Conservation (phyloP, 2,113 vertebrate genomes). For the Poeciliopsis prolifica region DNA sequence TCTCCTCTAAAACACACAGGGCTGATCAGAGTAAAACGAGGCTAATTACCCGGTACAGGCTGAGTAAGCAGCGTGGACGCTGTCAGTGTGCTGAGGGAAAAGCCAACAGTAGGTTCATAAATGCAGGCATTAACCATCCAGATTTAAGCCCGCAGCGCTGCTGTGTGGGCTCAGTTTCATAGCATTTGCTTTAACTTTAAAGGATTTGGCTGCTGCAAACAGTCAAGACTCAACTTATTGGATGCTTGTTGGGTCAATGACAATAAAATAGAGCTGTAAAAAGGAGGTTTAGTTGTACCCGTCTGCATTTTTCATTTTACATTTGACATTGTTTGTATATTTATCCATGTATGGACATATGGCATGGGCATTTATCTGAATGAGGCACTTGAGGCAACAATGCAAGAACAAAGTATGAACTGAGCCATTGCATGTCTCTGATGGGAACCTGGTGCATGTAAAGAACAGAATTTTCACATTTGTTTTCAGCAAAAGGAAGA, state of each 20-base stretch:
- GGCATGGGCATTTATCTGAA: conserved; percentile 19
- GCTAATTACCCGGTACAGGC: conserved; percentile 67
- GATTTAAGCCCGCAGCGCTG: conserved; percentile 63
- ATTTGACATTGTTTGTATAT: not conserved
- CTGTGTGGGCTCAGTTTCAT: conserved; percentile 27
- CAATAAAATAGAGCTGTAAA: conserved; percentile 9
- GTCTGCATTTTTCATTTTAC: not conserved
- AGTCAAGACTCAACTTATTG: conserved; percentile 42
- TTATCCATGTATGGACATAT: conserved; percentile 5
- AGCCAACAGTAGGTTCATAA: conserved; percentile 70
- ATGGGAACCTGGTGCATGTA: conserved; percentile 33
- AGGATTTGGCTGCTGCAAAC: conserved; percentile 46
- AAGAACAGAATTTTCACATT: conserved; percentile 35
- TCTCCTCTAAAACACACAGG: conserved; percentile 29
- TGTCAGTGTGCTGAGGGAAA: conserved; percentile 62
- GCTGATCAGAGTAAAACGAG: conserved; percentile 55
- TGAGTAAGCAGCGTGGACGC: conserved; percentile 65
- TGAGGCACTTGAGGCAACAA: conserved; percentile 31
- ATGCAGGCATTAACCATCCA: conserved; percentile 62
- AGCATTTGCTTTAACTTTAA: conserved; percentile 62
- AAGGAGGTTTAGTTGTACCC: conserved; percentile 24
- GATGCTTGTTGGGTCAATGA: conserved; percentile 17
- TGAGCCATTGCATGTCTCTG: conserved; percentile 13
- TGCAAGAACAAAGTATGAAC: conserved; percentile 23
- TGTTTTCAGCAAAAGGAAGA: too few relatives aligned